Evolutionary conservation across 2,888 invertebrate species (phyloP).

Genomic region (Tipula lateralis): DNA sequence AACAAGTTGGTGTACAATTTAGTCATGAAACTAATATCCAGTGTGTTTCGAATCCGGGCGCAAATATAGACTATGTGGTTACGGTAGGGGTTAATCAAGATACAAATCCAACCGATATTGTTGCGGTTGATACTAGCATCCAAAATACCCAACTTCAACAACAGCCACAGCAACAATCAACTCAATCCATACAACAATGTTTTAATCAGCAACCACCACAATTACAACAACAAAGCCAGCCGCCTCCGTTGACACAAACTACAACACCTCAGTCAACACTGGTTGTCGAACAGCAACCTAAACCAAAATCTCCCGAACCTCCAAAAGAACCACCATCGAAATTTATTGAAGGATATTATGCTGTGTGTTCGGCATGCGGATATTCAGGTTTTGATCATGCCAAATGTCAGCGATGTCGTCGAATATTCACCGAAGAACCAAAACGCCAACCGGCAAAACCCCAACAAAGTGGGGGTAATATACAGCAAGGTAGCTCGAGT

Average conservation of each 20-base stretch:
- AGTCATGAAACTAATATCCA: conserved; percentile 66
- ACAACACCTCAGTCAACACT: conserved; percentile 37
- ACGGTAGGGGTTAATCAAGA: conserved; percentile 56
- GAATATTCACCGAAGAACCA: conserved; percentile 67
- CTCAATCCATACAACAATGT: conserved; percentile 19
- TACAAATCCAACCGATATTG: conserved; percentile 45
- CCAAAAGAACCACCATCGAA: conserved; percentile 59
- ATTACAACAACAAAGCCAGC: conserved; percentile 40
- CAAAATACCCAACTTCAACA: conserved; percentile 39
- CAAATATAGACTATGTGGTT: conserved; percentile 75
- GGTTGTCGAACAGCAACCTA: conserved; percentile 28
- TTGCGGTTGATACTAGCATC: conserved; percentile 47
- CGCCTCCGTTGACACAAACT: conserved; percentile 33
- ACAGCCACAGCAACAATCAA: conserved; percentile 32
- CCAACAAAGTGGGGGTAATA: neutral
- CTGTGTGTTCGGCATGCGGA: conserved; percentile 76
- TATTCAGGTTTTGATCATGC: conserved; percentile 73
- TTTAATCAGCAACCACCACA: conserved; percentile 24
- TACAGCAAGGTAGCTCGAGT: neutral
- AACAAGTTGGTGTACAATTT: conserved; percentile 69
- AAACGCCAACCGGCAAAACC: conserved; percentile 49
- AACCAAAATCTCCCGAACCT: conserved; percentile 42
- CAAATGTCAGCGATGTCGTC: conserved; percentile 69
- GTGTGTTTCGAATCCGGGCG: conserved; percentile 66
- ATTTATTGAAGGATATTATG: conserved; percentile 65